Evolutionary conservation across 2,888 invertebrate species (phyloP).

Genomic region (Cenopis cana): DNA sequence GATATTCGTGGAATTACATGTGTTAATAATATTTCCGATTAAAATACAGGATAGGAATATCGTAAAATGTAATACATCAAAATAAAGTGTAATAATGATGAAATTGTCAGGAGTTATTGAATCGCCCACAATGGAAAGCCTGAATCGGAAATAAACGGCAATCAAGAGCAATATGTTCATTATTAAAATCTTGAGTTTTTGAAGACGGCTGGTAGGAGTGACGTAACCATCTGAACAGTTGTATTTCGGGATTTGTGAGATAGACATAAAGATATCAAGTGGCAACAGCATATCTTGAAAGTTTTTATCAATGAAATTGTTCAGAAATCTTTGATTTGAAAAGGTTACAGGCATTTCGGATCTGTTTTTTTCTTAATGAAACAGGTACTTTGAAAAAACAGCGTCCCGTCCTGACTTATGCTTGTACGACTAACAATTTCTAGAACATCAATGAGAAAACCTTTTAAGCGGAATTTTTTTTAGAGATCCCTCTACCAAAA

Average conservation of each 20-base stretch:
- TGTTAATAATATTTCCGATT: constrained; percentile 2
- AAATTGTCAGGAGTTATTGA: background rate
- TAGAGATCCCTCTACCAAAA: no score
- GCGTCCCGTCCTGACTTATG: no score
- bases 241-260: constrained; percentile 4
- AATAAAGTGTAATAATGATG: background rate
- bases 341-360: background rate
- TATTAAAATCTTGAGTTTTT: background rate
- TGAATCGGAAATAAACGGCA: background rate
- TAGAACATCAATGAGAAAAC: no score
- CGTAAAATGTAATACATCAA: background rate
- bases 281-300: constrained; percentile 7
- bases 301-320: constrained; percentile 2
- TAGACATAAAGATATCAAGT: background rate
- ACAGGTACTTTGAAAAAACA: no score
- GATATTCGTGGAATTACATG: background rate
- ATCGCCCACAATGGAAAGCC: background rate
- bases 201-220: background rate
- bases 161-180: background rate
- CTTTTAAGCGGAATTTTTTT: no score
- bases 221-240: background rate
- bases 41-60: background rate
- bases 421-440: no score
- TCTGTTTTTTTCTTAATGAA: background rate
- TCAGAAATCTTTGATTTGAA: constrained; percentile 9